Base-by-base conservation (phyloP, 1,140 invertebrate genomes). In the Penaeus chinensis region DNA sequence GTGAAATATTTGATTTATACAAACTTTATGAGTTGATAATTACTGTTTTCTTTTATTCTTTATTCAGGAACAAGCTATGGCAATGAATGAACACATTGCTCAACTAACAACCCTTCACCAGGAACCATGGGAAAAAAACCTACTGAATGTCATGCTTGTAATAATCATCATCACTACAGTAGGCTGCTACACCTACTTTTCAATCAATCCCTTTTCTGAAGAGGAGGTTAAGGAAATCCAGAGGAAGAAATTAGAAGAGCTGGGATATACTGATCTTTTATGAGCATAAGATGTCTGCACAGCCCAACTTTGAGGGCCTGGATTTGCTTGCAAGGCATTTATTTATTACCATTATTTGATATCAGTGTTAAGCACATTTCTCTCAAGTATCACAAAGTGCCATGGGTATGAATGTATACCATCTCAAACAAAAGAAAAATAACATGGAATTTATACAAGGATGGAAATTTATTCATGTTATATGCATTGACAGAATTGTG, bases 181-280 rank as follows among this genome's bases (percentile, higher is more conserved):
- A 13, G 79, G 69, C 18, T 66, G 89, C 13, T 90, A 89, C 71
- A 80, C 78, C 18, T 87, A 62, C 85, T 90, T 90, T 42, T 90
- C 89, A 42, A 90, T 90, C 20, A 90, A 90, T 54, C 90, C 90
- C 18, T 90, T 90, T 79, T 87, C 84, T 20, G 62, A 61, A 65
- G 87, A 85, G n/a, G 74, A 90, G 66, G 80, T 90, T 54, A 42
- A 78, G 47, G 66, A 76, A n/a, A 87, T 90, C 19, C 90, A 90
- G 54, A 27, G 74, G 4, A 66, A 79, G n/a, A 87, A 82, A 65
- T 78, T 90, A 1, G 78, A 88, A 5, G 47, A 88, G 60, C 63
- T 90, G 76, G 87, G 89, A 5, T 90, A 89, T 78, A 4, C 71
- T 62, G 61, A 74, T 82, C 32, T 87, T 22, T 74, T 87, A 37